Evolutionary conservation across 2,888 invertebrate genomes (phyloP), one percentile per base, ranked within the genome.

Genomic region (Drosophila silvestris): DNA sequence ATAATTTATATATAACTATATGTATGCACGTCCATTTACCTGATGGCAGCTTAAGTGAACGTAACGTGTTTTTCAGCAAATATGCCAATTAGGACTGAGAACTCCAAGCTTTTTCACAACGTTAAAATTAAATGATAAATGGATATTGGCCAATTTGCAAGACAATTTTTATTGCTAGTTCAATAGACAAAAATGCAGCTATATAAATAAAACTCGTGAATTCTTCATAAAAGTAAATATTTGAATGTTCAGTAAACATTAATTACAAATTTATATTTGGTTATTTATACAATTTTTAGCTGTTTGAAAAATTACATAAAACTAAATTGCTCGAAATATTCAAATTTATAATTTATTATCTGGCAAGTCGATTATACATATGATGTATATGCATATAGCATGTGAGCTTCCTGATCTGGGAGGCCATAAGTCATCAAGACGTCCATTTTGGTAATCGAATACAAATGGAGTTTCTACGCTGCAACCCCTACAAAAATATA

Each of bases 81-180:
- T 70, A 70, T 70, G 69, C 69, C 69, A 70, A 70, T 70, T 70
- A 70, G 58, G 30, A 44, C 16, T 58, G 52, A 16, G 47, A 47
- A 26, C 19, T 52, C 30, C 9, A 37, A 35, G 22, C 50, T 22
- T 50, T 53, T 47, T 30, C 59, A 14, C 35, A 59, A 14, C 47
- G 7, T 26, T 26, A 16, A 52, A 57, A 44, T 52, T 35, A 44
- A 52, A 52, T 69, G 71, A 70, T 70, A 58, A 58, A 70, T 70
- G 51, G 51, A 4, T 51, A 41, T 51, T 69, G 56, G 56, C 33
- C 56, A 69, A 69, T 56, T 19, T 28, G 33, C 22, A 16, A 57
- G 41, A 9, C 51, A 35, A 58, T 52, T 33, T 69, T 58, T 70
- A 58, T 70, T 70, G 14, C 35, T 2, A 51, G 26, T 30, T 22